Percentiles rank a stretch among this genome's conserved stretches.
phyloP scores from a whole-genome alignment of 2,113 vertebrate genomes.

The Amia ocellicauda region DNA sequence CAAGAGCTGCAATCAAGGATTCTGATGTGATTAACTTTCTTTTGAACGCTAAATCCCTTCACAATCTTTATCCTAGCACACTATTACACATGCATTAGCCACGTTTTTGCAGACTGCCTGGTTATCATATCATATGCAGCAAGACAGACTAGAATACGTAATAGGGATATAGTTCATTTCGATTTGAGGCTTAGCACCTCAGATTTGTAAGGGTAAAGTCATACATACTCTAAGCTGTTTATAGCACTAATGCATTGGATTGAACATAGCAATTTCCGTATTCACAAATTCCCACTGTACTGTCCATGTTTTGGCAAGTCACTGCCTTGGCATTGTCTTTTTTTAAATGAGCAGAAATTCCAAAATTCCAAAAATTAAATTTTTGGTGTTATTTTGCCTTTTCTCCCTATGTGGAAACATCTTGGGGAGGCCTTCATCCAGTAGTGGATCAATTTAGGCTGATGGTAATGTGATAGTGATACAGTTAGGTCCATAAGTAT shows the following conservation, averaged over 20 bases:
- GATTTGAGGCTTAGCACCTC: constrained; percentile 2
- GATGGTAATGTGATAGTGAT: no score
- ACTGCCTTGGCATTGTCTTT: no score
- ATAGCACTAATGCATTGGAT: constrained; percentile 1
- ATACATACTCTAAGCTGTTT: constrained; percentile 1
- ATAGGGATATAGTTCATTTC: constrained; percentile 3
- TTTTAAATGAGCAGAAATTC: no score
- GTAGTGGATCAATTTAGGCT: no score
- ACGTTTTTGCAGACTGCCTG: neutral
- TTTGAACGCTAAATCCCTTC: constrained; percentile 4
- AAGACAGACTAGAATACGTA: neutral
- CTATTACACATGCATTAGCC: neutral
- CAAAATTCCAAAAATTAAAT: no score
- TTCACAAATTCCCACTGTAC: neutral
- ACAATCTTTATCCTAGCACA: neutral
- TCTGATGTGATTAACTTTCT: constrained; percentile 3
- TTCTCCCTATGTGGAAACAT: no score
- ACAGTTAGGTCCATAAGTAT: no score
- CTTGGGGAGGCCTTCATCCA: no score
- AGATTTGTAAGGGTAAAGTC: constrained; percentile 4
- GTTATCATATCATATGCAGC: neutral
- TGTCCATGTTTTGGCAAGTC: neutral
- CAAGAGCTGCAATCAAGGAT: neutral
- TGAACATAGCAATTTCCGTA: neutral
- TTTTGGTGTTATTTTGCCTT: no score